Conservation (phyloP, 2,113 vertebrate species). For the Struthio camelus region DNA sequence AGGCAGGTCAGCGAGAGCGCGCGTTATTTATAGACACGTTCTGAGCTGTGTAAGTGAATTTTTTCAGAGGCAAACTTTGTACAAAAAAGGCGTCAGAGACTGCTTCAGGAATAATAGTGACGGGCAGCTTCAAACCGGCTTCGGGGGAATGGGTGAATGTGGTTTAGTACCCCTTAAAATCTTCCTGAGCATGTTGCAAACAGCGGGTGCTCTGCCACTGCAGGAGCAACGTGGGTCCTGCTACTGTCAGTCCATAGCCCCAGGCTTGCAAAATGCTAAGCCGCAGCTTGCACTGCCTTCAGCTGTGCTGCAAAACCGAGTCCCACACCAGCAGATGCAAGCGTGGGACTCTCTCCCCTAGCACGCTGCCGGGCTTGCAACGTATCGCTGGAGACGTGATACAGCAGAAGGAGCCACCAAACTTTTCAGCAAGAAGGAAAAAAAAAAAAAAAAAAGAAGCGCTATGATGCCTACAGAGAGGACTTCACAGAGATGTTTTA, state of each 20-base stretch:
- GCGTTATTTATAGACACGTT: slow-evolving; percentile 16
- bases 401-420: neutral
- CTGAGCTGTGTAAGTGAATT: neutral
- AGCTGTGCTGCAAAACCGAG: neutral
- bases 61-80: neutral
- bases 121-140: neutral
- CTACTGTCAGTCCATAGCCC: neutral
- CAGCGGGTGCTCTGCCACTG: neutral
- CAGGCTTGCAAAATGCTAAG: neutral
- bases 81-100: neutral
- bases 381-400: neutral
- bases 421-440: neutral
- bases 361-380: neutral
- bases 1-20: neutral
- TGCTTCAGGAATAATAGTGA: neutral
- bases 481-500: neutral
- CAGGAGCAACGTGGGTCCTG: neutral
- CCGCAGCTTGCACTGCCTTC: neutral
- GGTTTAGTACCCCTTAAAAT: neutral
- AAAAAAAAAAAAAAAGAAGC: accelerated
- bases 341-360: too few relatives aligned
- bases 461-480: neutral
- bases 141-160: neutral
- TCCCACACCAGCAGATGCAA: neutral
- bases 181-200: neutral